Evolutionary conservation across 2,113 vertebrate genomes (phyloP).

Genomic region (Epinephelus lanceolatus): DNA sequence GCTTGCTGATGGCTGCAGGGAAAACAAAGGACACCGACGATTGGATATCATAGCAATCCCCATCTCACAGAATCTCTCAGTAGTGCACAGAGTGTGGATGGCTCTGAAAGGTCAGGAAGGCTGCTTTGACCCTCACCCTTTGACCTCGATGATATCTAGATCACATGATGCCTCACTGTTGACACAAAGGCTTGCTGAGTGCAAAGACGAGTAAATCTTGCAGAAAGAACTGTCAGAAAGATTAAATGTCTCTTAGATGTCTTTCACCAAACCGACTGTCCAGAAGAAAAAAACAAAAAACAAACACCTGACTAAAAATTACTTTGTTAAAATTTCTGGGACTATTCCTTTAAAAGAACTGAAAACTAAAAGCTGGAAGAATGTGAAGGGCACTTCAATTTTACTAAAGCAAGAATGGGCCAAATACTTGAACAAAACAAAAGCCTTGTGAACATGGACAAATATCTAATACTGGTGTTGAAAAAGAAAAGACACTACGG

Average conservation of each 20-base stretch:
- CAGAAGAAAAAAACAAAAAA: not conserved
- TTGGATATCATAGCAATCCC: conserved; percentile 61
- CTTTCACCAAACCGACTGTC: not conserved
- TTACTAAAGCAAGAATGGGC: not conserved
- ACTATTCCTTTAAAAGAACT: not conserved
- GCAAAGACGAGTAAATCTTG: conserved; percentile 22
- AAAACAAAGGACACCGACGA: conserved; percentile 67
- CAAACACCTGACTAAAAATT: not conserved
- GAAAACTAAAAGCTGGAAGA: not conserved
- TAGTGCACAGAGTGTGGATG: conserved; percentile 22
- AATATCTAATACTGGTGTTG: not conserved
- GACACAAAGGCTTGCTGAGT: conserved; percentile 29
- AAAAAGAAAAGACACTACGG: not conserved
- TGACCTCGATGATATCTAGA: conserved; percentile 46
- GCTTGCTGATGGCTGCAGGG: conserved; percentile 73
- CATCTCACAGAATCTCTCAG: conserved; percentile 58
- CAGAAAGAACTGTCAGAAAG: conserved; percentile 19
- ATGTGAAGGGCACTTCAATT: not conserved
- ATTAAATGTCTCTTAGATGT: not conserved
- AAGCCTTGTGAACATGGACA: not conserved
- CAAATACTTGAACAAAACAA: not conserved
- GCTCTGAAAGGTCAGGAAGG: conserved; percentile 46
- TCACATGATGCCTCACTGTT: conserved; percentile 22
- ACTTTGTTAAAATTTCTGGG: not conserved
- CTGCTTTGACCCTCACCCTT: conserved; percentile 56